A percentile compares a stretch with the other conserved stretches of the same genome.
These are phyloP conservation scores for Threskiornis aethiopicus DNA, from an alignment of 2,797 vertebrate species.

Conservation along the genomic window DNA sequence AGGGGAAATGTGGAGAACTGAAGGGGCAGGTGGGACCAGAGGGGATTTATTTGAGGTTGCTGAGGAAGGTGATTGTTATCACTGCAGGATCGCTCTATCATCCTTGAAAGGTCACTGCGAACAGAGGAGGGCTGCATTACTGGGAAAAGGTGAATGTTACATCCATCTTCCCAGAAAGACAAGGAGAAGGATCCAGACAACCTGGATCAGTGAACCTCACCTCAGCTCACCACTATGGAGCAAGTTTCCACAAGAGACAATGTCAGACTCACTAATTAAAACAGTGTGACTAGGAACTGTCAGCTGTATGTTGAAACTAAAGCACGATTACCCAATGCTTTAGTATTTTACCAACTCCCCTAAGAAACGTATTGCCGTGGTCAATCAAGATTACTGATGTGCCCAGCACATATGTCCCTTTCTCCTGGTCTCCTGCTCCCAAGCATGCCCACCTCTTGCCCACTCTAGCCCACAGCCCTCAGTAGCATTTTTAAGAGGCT, in stretches of 20 bases:
- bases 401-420: accelerated
- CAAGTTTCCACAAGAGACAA: neutral
- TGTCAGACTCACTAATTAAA: neutral
- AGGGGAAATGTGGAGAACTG: neutral
- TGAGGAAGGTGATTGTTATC: neutral
- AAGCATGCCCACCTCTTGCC: neutral
- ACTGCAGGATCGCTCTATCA: neutral
- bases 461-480: neutral
- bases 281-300: neutral
- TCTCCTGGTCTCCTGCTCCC: neutral
- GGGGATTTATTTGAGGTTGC: neutral
- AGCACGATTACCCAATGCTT: neutral
- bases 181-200: neutral
- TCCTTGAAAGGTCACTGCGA: neutral
- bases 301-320: neutral
- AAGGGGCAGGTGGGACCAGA: neutral
- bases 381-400: neutral
- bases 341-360: neutral
- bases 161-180: neutral
- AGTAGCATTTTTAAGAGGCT: neutral
- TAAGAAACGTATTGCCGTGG: neutral
- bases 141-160: neutral
- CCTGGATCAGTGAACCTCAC: neutral
- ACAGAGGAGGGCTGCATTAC: neutral
- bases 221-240: neutral